A percentile compares a stretch with the other conserved stretches of the same genome.
Evolutionary conservation across 2,888 invertebrate genomes (phyloP).

Genomic region (Drepanosiphum platanoidis): DNA sequence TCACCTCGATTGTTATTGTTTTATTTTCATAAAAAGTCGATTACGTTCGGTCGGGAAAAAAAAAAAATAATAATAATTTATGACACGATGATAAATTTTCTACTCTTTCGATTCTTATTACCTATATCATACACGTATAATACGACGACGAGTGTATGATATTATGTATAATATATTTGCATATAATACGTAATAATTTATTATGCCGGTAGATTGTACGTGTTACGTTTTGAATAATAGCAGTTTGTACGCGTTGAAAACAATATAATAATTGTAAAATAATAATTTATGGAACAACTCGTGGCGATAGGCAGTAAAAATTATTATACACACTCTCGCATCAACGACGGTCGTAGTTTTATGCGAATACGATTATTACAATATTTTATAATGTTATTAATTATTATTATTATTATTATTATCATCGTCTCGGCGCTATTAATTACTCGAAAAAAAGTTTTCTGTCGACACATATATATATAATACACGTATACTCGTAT

Average conservation of each 20-base stretch:
- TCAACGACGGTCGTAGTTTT: no score
- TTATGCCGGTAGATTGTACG: background rate
- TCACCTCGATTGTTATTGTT: background rate
- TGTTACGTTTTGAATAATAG: background rate
- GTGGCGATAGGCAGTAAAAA: conserved; percentile 7
- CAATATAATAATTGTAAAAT: conserved; percentile 16
- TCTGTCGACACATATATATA: background rate
- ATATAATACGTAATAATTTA: background rate
- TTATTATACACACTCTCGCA: background rate
- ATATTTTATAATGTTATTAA: background rate
- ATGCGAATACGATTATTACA: background rate
- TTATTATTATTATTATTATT: no score
- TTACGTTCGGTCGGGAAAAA: background rate
- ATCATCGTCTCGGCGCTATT: background rate
- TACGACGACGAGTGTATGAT: background rate
- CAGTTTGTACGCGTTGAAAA: background rate
- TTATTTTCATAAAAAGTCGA: conserved; percentile 1
- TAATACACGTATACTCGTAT: no score
- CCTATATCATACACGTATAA: no score
- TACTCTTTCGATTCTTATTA: background rate
- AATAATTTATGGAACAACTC: conserved; percentile 39
- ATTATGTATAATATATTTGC: background rate
- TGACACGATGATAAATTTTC: background rate
- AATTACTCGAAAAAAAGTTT: background rate
- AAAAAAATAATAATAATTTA: conserved; percentile 24